Evolutionary conservation across 2,888 invertebrate genomes (phyloP).

Genomic region (Anthophora plumipes): DNA sequence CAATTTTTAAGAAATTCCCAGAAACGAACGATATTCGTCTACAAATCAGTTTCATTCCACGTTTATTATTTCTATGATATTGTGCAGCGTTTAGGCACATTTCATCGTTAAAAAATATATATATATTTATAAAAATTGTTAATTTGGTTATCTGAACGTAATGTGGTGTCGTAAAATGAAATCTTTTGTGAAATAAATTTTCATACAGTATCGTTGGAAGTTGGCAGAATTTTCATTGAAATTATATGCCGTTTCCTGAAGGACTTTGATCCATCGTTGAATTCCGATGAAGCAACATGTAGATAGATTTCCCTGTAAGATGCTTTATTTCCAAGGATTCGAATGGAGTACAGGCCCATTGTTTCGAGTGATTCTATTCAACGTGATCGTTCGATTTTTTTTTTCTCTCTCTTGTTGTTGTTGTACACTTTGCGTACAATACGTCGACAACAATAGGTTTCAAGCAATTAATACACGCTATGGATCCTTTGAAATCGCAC

Average conservation of each 20-base stretch:
- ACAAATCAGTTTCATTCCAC: not conserved
- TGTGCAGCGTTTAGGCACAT: too few species aligned
- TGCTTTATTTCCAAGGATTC: not conserved
- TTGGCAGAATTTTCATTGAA: not conserved
- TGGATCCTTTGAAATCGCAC: not conserved
- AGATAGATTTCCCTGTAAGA: not conserved
- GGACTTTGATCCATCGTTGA: not conserved
- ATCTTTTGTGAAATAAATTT: not conserved
- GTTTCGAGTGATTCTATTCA: not conserved
- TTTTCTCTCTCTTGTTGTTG: too few species aligned
- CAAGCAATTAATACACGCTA: not conserved
- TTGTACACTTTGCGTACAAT: not conserved
- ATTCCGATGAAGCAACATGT: not conserved
- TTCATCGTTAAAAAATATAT: too few species aligned
- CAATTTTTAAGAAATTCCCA: too few species aligned
- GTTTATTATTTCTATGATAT: too few species aligned
- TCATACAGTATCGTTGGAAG: not conserved
- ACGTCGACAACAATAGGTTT: not conserved
- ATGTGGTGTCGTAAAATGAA: too few species aligned
- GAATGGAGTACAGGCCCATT: not conserved
- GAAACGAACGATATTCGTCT: too few species aligned
- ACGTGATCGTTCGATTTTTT: not conserved
- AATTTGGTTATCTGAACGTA: too few species aligned
- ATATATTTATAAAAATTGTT: too few species aligned
- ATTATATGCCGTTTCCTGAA: not conserved